A percentile compares a stretch with the other conserved stretches of the same genome.
Evolutionary conservation across 2,113 vertebrate species (phyloP).

Genomic region (Planiliza haematocheilus): DNA sequence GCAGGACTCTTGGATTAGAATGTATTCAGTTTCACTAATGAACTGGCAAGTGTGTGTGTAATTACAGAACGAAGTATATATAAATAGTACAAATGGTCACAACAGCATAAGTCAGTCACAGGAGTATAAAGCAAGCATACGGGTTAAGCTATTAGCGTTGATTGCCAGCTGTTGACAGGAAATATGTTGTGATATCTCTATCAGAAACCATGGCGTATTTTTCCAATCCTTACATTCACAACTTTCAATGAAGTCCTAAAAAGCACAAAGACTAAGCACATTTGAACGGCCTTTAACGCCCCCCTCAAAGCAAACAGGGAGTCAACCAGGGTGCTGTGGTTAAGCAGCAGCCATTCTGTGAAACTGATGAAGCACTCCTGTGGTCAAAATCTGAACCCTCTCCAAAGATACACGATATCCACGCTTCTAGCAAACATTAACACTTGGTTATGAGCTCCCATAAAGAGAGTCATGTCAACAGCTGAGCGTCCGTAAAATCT

Average conservation of each 20-base stretch:
- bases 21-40: no score
- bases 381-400: conserved; percentile 45
- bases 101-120: no score
- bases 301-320: conserved; percentile 12
- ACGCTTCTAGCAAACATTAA: conserved; percentile 78
- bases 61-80: no score
- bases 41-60: no score
- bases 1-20: no score
- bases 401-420: conserved; percentile 77
- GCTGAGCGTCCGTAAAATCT: conserved; percentile 75
- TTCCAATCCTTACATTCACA: neutral
- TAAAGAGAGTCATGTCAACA: conserved; percentile 81
- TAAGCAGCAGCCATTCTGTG: conserved; percentile 20
- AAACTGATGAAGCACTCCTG: conserved; percentile 38
- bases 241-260: no score
- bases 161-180: conserved; percentile 15
- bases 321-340: neutral
- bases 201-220: neutral
- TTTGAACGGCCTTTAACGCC: conserved; percentile 9
- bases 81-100: no score
- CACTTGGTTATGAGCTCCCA: conserved; percentile 74
- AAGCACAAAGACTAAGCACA: no score
- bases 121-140: neutral
- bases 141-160: neutral
- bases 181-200: neutral